phyloP scores from a whole-genome alignment of 1,140 invertebrate genomes.

The Hylaeus volcanicus region DNA sequence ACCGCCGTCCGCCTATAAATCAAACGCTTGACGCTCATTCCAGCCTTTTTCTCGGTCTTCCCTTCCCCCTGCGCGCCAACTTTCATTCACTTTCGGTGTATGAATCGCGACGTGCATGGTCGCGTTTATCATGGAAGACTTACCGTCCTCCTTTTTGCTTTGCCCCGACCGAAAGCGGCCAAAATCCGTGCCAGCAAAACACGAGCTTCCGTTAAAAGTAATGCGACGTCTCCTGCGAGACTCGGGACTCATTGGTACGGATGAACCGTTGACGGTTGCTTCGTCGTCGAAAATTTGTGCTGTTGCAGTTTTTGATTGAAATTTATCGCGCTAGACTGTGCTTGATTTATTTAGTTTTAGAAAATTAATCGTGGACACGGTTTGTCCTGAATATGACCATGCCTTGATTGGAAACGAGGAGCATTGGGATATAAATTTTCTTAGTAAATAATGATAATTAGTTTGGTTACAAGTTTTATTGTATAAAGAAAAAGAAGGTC shows the following conservation, averaged over 20 bases:
- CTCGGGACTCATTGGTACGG: not conserved
- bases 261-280: not conserved
- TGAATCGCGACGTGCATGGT: conserved; percentile 16
- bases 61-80: conserved; percentile 14
- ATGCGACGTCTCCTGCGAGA: conserved; percentile 2
- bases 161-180: conserved; percentile 10
- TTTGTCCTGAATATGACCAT: no score
- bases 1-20: conserved; percentile 40
- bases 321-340: no score
- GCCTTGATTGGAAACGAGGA: no score
- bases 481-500: no score
- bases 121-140: conserved; percentile 31
- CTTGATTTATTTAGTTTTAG: no score
- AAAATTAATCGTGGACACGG: no score
- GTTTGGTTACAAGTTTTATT: no score
- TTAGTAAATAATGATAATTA: no score
- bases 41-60: conserved; percentile 20
- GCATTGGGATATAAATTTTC: no score
- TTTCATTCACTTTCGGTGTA: conserved; percentile 43
- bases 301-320: not conserved
- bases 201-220: conserved; percentile 8
- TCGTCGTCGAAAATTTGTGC: not conserved
- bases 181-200: conserved; percentile 29
- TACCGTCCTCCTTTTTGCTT: conserved; percentile 12
- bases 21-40: conserved; percentile 53